These are phyloP conservation scores for Potamarius usumacintae DNA, from an alignment of 2,113 vertebrate species.

Conservation along the genomic window DNA sequence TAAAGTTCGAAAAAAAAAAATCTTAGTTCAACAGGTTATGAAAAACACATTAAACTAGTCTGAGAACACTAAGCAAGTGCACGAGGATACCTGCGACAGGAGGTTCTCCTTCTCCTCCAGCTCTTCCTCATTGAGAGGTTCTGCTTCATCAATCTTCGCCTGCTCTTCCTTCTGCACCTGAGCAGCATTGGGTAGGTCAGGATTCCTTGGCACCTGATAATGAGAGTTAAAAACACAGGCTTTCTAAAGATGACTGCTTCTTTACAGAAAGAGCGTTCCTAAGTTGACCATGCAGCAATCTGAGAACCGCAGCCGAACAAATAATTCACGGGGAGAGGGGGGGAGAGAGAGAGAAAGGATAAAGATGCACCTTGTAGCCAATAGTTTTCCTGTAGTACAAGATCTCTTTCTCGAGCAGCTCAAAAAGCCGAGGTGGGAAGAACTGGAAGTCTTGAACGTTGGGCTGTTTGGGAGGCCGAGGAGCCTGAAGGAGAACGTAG, in stretches of 20 bases:
- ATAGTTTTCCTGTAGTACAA: conserved; percentile 99
- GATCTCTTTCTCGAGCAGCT: conserved; percentile 97
- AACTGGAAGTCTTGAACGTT: conserved; percentile 99
- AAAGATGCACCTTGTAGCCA: conserved; percentile 87
- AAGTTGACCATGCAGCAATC: neutral
- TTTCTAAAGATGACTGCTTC: neutral
- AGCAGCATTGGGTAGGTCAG: conserved; percentile 91
- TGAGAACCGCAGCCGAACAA: too few relatives aligned
- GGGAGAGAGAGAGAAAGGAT: too few relatives aligned
- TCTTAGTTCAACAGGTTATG: neutral
- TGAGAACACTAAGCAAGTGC: neutral
- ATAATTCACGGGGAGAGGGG: too few relatives aligned
- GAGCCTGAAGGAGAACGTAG: conserved; percentile 78
- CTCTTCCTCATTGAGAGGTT: conserved; percentile 93
- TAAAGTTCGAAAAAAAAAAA: too few relatives aligned
- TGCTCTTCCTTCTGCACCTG: conserved; percentile 95
- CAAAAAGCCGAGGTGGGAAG: conserved; percentile 96
- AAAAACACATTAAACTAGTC: neutral
- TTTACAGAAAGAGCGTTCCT: neutral
- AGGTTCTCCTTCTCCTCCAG: conserved; percentile 97
- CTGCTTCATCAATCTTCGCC: conserved; percentile 94
- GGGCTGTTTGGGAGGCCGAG: conserved; percentile 95
- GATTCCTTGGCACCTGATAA: conserved; percentile 90
- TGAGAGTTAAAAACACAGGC: neutral
- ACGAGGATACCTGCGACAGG: conserved; percentile 85